Evolutionary conservation across 2,797 vertebrate genomes (phyloP), one percentile per base, ranked within the genome.

Genomic region (Enteromius afrohamiltoni): DNA sequence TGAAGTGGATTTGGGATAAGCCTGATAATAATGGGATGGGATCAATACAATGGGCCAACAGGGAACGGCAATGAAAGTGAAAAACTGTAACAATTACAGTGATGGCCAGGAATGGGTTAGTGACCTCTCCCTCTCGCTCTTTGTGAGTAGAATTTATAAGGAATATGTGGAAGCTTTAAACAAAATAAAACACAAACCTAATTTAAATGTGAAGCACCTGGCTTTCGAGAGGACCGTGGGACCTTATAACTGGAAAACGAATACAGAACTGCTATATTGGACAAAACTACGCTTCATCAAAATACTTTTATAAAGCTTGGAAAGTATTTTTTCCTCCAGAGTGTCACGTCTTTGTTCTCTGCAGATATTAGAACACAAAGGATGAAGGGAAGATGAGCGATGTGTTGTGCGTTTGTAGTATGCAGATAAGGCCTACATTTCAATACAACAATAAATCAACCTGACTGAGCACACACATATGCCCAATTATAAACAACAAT

Each of bases 51-150:
- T 47, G 84, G 88, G 85, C 91, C 93, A 83, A 79, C 88, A 86
- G 94, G 93, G 94, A 94, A 87, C 84, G 75, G 76, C 90, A 87
- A 89, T 92, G 91, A 92, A 91, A 85, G 92, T 93, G 91, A 94
- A 91, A 92, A 90, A 93, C 91, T 87, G 93, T 91, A 91, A 93
- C 93, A 94, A 94, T 93, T 94, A 93, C 88, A 89, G 89, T 64
- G 85, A 83, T 88, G 91, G 77, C 67, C 79, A 86, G 88, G 89
- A 92, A 90, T 91, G 92, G 92, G 92, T 92, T 93, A 92, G 92
- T 91, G 91, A 92, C 93, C 92, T 92, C 87, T 85, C 40, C 92
- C 92, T 91, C 91, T 26, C 0, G 90, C 91, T 89, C 7, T 64
- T 34, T 80, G 37, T 51, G 49, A 23, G 29, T 26, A 45, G 67